Evolutionary conservation across 2,113 vertebrate species (phyloP).

Genomic region (Muntiacus reevesi): DNA sequence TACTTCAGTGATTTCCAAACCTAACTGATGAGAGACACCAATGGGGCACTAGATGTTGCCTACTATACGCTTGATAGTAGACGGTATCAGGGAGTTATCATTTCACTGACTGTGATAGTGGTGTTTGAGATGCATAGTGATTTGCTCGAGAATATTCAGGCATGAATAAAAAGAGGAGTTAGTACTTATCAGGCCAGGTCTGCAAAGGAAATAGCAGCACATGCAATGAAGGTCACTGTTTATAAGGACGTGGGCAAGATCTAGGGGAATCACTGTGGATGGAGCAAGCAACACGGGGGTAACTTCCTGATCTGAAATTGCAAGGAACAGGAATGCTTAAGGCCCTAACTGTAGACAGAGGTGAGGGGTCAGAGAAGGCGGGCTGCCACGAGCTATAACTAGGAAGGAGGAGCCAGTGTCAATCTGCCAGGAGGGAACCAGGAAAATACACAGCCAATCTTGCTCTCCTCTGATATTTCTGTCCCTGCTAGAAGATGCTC

Average conservation of each 20-base stretch:
- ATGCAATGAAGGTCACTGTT: not conserved
- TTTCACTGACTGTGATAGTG: not conserved
- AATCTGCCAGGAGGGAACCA: not conserved
- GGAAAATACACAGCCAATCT: not conserved
- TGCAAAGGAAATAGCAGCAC: not conserved
- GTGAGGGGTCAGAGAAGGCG: not conserved
- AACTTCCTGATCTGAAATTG: not conserved
- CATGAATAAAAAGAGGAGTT: not conserved
- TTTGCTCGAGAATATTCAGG: not conserved
- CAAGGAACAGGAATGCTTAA: not conserved
- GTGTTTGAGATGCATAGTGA: not conserved
- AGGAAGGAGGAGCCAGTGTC: not conserved
- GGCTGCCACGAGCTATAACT: not conserved
- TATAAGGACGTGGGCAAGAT: not conserved
- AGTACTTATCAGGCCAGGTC: not conserved
- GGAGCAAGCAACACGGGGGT: not conserved
- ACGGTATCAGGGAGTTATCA: not conserved
- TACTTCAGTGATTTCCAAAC: not conserved
- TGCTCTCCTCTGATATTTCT: not conserved
- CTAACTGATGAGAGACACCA: not conserved
- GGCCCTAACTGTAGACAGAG: not conserved
- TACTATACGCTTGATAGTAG: not conserved
- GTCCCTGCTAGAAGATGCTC: not conserved
- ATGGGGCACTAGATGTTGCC: not conserved
- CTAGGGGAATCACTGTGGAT: not conserved